phyloP scores from a whole-genome alignment of 2,113 vertebrate species.

The Aegithalos caudatus region DNA sequence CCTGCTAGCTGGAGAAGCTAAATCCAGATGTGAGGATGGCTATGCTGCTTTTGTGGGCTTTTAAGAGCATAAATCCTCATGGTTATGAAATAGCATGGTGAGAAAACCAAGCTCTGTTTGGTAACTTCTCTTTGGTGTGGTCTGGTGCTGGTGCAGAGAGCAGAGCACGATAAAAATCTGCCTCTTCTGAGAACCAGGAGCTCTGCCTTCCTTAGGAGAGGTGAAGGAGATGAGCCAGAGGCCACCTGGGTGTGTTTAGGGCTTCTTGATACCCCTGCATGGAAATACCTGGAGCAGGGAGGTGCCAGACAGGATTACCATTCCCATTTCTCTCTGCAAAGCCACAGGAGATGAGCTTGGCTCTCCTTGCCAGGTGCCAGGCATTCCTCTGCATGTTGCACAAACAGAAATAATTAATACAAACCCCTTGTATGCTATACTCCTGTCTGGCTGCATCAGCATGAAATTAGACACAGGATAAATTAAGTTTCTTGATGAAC shows the following conservation, averaged over 20 bases:
- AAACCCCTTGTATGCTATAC: not conserved
- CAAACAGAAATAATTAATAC: not conserved
- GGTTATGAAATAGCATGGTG: fast-evolving
- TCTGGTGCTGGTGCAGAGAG: not conserved
- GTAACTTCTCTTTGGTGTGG: not conserved
- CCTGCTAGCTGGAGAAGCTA: not conserved
- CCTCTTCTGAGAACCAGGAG: not conserved
- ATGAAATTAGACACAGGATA: not conserved
- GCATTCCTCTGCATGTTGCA: not conserved
- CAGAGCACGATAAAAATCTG: not conserved
- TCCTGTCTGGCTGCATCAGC: not conserved
- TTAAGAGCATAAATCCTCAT: not conserved
- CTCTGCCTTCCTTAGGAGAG: not conserved
- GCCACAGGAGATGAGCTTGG: not conserved
- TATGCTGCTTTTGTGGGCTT: not conserved
- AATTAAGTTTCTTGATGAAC: not conserved
- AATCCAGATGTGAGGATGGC: not conserved
- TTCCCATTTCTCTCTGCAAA: not conserved
- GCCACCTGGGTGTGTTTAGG: not conserved
- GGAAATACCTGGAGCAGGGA: not conserved
- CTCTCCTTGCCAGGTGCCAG: not conserved
- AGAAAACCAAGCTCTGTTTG: not conserved
- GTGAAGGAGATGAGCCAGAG: not conserved
- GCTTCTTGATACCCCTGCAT: not conserved
- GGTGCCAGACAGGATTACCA: not conserved